Base-by-base conservation (phyloP, 2,113 vertebrate species). In the Oostethus manadensis region DNA sequence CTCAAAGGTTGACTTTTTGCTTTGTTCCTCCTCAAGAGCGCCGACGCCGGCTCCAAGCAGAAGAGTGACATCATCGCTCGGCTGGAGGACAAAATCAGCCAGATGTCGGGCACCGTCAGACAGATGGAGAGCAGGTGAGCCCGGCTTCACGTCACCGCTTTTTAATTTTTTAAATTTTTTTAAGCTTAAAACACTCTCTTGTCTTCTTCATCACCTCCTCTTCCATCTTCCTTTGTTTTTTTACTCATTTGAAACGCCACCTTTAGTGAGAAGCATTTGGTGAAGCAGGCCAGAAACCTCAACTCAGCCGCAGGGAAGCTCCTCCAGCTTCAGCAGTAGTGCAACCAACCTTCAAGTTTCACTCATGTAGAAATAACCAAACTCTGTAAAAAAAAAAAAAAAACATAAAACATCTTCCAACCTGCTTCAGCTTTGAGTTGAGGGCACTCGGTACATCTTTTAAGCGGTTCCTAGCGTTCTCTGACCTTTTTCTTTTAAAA, bases 251-350 rank as follows among this genome's bases (percentile, higher is more conserved):
- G 18, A 0, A 18, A 56, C 61, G 56, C 16, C 82, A 22, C 1
- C 43, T 57, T 73, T 76, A 99, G 97, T 83, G 97, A 98, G 89
- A 96, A 95, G 88, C 93, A 98, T 90, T 89, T 94, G 92, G 93
- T 93, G 92, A 98, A 98, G 89, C 97, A 98, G 93, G 97, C 97
- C 90, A 92, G 92, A 83, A 93, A 86, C 88, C 90, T 99, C 89
- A 98, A 92, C 81, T 93, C 90, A 3, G 87, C 90, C 73, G 97
- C 95, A 63, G 93, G 90, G 83, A 98, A 94, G 89, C 87, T 98
- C 73, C 92, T 98, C 61, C 93, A 93, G 79, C 93, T 92, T 75
- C 92, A 93, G 73, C 91, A 93, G 81, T 96, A 83, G 71, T 50
- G 16, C 20, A 21, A 17, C 33, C 22, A 26, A 17, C 15, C 26